A percentile compares a stretch with the other conserved stretches of the same genome.
These are phyloP conservation scores for Folsomia manolachei DNA, from an alignment of 2,888 invertebrate genomes.

Conservation along the genomic window DNA sequence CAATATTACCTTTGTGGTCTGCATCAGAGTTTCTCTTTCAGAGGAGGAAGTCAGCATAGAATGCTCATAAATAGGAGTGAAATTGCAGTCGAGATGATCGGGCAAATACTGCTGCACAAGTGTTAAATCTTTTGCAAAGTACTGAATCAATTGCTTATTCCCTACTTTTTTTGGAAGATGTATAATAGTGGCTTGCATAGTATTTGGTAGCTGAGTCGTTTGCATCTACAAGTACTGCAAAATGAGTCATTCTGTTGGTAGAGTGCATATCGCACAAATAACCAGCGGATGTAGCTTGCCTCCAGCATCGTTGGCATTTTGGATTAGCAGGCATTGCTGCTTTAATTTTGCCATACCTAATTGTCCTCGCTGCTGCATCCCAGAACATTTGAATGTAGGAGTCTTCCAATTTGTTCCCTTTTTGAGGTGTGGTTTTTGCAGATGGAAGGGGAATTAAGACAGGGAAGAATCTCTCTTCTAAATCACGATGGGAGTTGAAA, in stretches of 20 bases:
- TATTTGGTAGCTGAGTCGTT: not conserved
- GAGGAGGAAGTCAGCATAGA: not conserved
- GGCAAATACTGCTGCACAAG: not conserved
- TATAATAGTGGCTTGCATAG: not conserved
- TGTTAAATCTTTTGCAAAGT: too few species aligned
- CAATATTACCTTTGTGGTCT: not conserved
- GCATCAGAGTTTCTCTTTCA: not conserved
- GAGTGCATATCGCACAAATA: not conserved
- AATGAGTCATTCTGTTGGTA: not conserved
- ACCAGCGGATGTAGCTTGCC: not conserved
- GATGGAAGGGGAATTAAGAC: not conserved
- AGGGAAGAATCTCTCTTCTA: not conserved
- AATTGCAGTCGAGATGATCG: not conserved
- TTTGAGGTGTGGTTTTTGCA: not conserved
- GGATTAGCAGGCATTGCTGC: not conserved
- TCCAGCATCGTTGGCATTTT: not conserved
- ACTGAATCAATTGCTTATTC: not conserved
- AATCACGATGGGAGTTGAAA: not conserved
- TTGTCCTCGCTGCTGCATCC: not conserved
- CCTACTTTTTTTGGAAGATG: not conserved
- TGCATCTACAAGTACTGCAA: not conserved
- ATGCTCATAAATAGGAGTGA: not conserved
- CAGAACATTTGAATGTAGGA: not conserved
- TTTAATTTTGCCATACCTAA: not conserved
- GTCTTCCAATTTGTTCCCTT: not conserved